Percentiles rank a stretch among this genome's conserved stretches.
These are phyloP conservation scores for Rhaphigaster nebulosa DNA, from an alignment of 2,888 invertebrate species.

Conservation along the genomic window DNA sequence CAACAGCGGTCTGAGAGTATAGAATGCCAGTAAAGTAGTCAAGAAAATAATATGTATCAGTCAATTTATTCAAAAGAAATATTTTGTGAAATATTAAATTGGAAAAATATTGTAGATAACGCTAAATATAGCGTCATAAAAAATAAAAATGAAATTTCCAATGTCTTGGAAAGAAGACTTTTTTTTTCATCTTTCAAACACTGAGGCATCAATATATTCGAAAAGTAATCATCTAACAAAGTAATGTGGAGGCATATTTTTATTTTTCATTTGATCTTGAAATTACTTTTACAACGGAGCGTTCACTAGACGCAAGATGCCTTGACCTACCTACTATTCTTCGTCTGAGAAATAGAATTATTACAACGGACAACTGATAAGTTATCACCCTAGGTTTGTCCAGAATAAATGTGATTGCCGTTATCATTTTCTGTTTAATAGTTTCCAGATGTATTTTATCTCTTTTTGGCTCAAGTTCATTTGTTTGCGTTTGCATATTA, in stretches of 20 bases:
- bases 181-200: neutral
- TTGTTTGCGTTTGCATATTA: too few species aligned
- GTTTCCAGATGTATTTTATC: too few species aligned
- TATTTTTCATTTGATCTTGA: neutral
- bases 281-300: neutral
- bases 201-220: neutral
- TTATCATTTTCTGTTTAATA: neutral
- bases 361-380: neutral
- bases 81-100: neutral
- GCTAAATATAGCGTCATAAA: neutral
- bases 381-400: neutral
- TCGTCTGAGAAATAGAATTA: neutral
- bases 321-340: neutral
- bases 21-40: too few species aligned
- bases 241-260: neutral
- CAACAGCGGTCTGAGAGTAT: too few species aligned
- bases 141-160: neutral
- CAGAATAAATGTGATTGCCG: neutral
- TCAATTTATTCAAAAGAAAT: neutral
- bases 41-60: too few species aligned
- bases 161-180: too few species aligned
- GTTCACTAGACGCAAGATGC: neutral
- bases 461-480: too few species aligned
- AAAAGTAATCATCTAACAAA: neutral
- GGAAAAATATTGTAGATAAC: neutral